Percentiles rank a stretch among this genome's conserved stretches.
phyloP scores from a whole-genome alignment of 2,888 invertebrate species.

The Synanthedon myopaeformis region DNA sequence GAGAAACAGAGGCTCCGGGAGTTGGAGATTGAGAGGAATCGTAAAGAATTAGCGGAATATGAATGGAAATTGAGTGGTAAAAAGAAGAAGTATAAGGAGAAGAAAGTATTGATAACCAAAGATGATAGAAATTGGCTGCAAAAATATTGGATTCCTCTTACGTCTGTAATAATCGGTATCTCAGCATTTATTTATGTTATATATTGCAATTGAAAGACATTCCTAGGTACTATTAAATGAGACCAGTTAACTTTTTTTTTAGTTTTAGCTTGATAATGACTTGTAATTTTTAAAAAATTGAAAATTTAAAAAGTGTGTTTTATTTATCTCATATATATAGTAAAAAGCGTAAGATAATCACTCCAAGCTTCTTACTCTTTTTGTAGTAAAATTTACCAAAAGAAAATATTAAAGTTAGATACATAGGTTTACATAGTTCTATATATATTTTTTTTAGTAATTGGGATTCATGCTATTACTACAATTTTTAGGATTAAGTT shows the following conservation, averaged over 20 bases:
- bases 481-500: no score
- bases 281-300: no score
- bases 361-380: no score
- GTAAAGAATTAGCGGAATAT: conserved; percentile 79
- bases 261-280: background rate
- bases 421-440: no score
- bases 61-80: conserved; percentile 81
- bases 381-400: no score
- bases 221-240: background rate
- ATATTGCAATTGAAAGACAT: conserved; percentile 8
- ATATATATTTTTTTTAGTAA: no score
- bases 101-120: conserved; percentile 50
- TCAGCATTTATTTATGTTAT: conserved; percentile 20
- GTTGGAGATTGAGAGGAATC: conserved; percentile 75
- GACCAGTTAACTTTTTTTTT: background rate
- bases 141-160: conserved; percentile 54
- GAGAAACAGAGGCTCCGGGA: conserved; percentile 69
- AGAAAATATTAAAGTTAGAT: no score
- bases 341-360: no score
- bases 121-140: conserved; percentile 48
- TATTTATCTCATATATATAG: no score
- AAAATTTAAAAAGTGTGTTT: no score
- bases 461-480: no score
- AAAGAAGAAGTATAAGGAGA: conserved; percentile 64
- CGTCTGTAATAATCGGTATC: conserved; percentile 29